Evolutionary conservation across 2,797 vertebrate species (phyloP), one percentile per base, ranked within the genome.

Genomic region (Megalops cyprinoides): DNA sequence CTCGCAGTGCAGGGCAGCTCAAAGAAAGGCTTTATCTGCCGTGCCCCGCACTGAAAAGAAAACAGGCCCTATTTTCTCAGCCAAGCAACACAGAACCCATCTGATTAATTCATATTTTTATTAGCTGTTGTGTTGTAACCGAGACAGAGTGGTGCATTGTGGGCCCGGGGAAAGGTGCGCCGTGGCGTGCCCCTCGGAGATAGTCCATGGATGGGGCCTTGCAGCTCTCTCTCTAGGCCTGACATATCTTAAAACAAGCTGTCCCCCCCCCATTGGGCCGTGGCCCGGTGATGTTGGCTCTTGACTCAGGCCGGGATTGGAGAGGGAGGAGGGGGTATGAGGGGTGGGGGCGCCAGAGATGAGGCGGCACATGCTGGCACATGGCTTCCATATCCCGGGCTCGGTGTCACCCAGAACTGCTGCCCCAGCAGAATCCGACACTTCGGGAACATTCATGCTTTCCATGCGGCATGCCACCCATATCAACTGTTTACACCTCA

Each of bases 21-120:
- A 92, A 90, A 88, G 87, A 87, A 79, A 31, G 78, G 79, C 87
- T 91, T 90, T 79, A 89, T 88, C 84, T 53, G 82, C 8, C 62
- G 18, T 69, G 51, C 80, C 82, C 85, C 55, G 71, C 71, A 62
- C 83, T 84, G 85, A 82, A 87, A 88, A 82, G 87, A 89, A 91
- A 92, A 90, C 88, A 88, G 80, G 76, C 81, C 49, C 82, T 74
- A 78, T 76, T 85, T 84, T 85, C 49, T 84, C 83, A 48, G 81
- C 85, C 74, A 79, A 82, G 82, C 79, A 75, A 55, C 77, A 77
- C 78, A 80, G 65, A 34, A 74, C 79, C 34, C 80, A 78, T 77
- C 78, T 56, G 7, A 51, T 76, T 78, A 49, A 55, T 46, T 67
- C n/a, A 76, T 81, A 55, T 79, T 83, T 86, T 80, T 79, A 77